Evolutionary conservation across 2,888 invertebrate genomes (phyloP).

Genomic region (Opisthograptis luteolata): DNA sequence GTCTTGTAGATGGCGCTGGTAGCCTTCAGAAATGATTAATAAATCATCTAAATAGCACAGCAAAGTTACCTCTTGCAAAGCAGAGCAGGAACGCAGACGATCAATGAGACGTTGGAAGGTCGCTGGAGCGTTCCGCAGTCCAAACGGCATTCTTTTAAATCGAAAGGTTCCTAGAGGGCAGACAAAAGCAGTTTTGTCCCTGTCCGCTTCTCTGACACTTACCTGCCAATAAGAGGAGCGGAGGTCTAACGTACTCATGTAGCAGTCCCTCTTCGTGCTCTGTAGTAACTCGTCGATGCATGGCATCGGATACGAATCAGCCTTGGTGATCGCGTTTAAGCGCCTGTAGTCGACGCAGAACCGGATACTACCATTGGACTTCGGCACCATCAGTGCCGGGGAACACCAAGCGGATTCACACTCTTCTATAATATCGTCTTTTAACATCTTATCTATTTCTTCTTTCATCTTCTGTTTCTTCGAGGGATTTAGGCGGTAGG

Average conservation of each 20-base stretch:
- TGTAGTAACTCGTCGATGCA: neutral
- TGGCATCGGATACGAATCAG: slow-evolving; percentile 3
- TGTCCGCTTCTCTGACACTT: neutral
- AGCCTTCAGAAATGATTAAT: neutral
- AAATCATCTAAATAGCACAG: neutral
- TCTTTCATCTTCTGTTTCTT: neutral
- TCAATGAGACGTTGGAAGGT: neutral
- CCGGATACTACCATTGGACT: neutral
- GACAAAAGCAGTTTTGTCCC: neutral
- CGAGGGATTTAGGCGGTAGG: neutral
- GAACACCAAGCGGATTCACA: slow-evolving; percentile 56
- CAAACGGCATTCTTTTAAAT: neutral
- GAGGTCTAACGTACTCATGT: neutral
- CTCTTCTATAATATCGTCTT: slow-evolving; percentile 46
- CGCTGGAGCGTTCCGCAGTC: neutral
- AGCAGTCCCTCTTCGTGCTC: neutral
- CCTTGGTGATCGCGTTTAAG: slow-evolving; percentile 2
- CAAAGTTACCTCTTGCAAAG: neutral
- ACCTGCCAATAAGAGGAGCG: neutral
- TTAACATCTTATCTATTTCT: neutral
- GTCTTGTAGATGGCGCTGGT: neutral
- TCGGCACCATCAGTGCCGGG: slow-evolving; percentile 50
- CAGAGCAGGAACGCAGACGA: neutral
- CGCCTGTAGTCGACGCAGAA: slow-evolving; percentile 4
- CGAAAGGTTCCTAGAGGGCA: slow-evolving; percentile 1